Percentiles rank a stretch among this genome's conserved stretches.
Conservation (phyloP, 1,140 invertebrate genomes). For the Mycetomoellerius zeteki region DNA sequence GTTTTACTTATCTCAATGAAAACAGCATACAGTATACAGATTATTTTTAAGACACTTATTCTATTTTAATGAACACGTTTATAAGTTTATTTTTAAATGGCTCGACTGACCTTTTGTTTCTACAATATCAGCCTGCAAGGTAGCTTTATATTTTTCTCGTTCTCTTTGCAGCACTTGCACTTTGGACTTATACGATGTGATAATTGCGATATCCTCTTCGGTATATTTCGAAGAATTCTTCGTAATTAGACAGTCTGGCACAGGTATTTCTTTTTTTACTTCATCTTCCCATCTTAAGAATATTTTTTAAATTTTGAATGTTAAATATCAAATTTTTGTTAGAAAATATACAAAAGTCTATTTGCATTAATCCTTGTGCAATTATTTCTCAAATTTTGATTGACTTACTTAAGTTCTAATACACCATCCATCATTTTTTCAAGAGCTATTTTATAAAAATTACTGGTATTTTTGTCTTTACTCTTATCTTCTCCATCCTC, state of each 20-base stretch:
- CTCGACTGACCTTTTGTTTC: slow-evolving; percentile 83
- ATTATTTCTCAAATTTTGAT: not conserved
- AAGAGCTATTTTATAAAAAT: slow-evolving; percentile 85
- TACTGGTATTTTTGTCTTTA: not conserved
- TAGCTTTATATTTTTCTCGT: slow-evolving; percentile 88
- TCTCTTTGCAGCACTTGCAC: slow-evolving; percentile 87
- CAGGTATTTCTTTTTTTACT: slow-evolving; percentile 90
- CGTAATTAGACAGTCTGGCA: slow-evolving; percentile 89
- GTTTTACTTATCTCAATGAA: not conserved
- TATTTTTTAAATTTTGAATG: not conserved
- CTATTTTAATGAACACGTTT: slow-evolving; percentile 20
- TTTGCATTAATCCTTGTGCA: not conserved
- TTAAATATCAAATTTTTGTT: not conserved
- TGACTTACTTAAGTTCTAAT: slow-evolving; percentile 87
- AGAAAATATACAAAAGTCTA: not conserved
- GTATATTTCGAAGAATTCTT: slow-evolving; percentile 88
- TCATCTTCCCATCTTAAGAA: slow-evolving; percentile 89
- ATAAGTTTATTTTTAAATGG: slow-evolving; percentile 1
- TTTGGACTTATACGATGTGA: slow-evolving; percentile 89
- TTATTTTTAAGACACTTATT: slow-evolving; percentile 10
- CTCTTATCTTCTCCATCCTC: not conserved
- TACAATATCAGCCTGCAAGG: slow-evolving; percentile 88
- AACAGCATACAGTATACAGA: not conserved
- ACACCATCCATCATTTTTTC: slow-evolving; percentile 92
- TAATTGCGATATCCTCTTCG: slow-evolving; percentile 87